Percentiles rank a stretch among this genome's conserved stretches.
These are phyloP conservation scores for Ophioninae sp. DNA, from an alignment of 2,888 invertebrate species.

Conservation along the genomic window DNA sequence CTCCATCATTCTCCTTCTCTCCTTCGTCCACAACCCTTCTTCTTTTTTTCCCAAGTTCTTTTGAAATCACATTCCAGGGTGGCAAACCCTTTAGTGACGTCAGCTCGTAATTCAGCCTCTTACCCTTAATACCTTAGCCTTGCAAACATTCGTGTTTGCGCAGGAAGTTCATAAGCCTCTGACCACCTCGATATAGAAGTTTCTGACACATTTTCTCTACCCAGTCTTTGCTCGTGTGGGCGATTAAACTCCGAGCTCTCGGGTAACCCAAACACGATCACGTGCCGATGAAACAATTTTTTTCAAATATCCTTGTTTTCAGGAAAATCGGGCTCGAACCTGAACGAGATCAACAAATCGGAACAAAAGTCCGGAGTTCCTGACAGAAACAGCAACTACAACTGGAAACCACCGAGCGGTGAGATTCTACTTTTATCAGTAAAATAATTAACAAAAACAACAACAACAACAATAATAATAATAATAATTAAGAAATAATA, in stretches of 20 bases:
- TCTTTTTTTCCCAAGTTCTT: not conserved
- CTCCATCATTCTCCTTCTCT: not conserved
- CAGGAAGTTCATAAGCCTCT: conserved; percentile 50
- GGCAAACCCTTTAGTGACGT: conserved; percentile 25
- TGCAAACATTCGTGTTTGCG: conserved; percentile 32
- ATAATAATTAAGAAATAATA: too few species aligned
- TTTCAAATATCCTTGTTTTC: conserved; percentile 57
- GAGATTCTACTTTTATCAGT: conserved; percentile 57
- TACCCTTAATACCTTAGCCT: conserved; percentile 11
- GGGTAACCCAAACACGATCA: not conserved
- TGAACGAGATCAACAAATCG: conserved; percentile 80
- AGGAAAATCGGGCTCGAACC: conserved; percentile 79
- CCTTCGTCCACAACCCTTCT: conserved; percentile 21
- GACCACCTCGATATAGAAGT: conserved; percentile 22
- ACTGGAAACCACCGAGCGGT: conserved; percentile 76
- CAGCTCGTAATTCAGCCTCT: conserved; percentile 47
- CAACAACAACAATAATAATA: too few species aligned
- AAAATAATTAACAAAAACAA: not conserved
- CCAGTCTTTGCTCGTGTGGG: not conserved
- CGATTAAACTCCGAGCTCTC: not conserved
- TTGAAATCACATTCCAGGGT: not conserved
- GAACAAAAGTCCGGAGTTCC: conserved; percentile 78
- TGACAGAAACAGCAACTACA: conserved; percentile 75
- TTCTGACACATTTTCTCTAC: conserved; percentile 3
- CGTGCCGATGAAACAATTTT: not conserved